phyloP scores from a whole-genome alignment of 92 coral and sea anemone species.

The Nematostella vectensis region DNA sequence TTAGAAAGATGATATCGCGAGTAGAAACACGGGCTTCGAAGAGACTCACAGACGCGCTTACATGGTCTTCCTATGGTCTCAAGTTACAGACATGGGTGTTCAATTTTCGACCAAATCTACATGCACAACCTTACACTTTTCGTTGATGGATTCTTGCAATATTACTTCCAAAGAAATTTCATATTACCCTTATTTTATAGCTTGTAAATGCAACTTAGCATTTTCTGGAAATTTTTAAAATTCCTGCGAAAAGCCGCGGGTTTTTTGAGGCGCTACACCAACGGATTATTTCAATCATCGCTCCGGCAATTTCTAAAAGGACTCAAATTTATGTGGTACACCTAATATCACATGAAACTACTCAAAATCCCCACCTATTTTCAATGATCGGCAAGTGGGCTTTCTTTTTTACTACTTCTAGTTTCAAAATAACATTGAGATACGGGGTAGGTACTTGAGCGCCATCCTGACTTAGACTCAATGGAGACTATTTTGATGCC shows the following conservation, averaged over 20 bases:
- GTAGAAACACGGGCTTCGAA: conserved; percentile 29
- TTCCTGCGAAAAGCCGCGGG: background rate
- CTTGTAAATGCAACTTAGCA: background rate
- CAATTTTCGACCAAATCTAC: conserved; percentile 28
- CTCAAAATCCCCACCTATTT: background rate
- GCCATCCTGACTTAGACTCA: background rate
- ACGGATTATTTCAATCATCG: conserved; percentile 42
- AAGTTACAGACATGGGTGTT: conserved; percentile 62
- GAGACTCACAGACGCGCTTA: conserved; percentile 41
- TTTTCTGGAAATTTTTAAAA: too few species aligned
- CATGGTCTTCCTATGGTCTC: conserved; percentile 41
- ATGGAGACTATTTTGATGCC: background rate
- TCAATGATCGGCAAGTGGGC: background rate
- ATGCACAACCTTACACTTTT: too few species aligned
- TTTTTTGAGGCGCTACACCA: conserved; percentile 4
- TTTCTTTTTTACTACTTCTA: background rate
- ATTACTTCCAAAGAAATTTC: too few species aligned
- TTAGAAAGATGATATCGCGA: conserved; percentile 34
- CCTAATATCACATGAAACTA: conserved; percentile 6
- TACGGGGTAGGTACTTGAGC: background rate
- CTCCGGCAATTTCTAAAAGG: conserved; percentile 27
- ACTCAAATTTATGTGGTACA: conserved; percentile 40
- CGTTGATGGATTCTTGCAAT: conserved; percentile 28
- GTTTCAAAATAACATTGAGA: background rate
- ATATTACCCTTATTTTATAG: background rate